phyloP scores from a whole-genome alignment of 2,113 vertebrate species.

The Spea bombifrons region DNA sequence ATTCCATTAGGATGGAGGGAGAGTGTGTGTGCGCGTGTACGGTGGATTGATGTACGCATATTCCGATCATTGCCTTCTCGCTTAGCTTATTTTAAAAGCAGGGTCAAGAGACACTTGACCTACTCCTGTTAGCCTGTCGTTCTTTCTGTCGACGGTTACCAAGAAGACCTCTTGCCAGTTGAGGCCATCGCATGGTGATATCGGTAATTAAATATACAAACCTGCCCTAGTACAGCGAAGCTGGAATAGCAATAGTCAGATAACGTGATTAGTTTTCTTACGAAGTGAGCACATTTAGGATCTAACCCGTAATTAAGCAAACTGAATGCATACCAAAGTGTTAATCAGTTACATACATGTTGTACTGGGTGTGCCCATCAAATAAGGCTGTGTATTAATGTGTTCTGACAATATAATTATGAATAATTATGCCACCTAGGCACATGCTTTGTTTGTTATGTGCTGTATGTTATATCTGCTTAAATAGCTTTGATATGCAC shows the following conservation, averaged over 20 bases:
- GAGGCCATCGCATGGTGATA: not conserved
- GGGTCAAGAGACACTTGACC: conserved; percentile 19
- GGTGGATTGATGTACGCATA: conserved; percentile 3
- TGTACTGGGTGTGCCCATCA: conserved; percentile 23
- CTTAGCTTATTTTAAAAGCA: conserved; percentile 20
- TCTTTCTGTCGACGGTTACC: not conserved
- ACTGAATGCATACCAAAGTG: conserved; percentile 31
- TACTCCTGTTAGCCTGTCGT: not conserved
- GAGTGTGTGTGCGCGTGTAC: not conserved
- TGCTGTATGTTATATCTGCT: not conserved
- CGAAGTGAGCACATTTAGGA: not conserved
- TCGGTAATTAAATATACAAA: not conserved
- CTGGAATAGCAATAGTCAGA: not conserved
- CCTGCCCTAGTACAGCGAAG: not conserved
- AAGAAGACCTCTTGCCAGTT: not conserved
- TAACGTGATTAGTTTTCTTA: not conserved
- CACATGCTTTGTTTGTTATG: conserved; percentile 24
- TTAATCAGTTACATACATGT: conserved; percentile 14
- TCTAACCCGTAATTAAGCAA: conserved; percentile 29
- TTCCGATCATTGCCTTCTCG: conserved; percentile 15
- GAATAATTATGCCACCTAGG: conserved; percentile 31
- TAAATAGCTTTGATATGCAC: not conserved
- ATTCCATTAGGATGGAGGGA: not conserved
- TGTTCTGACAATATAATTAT: conserved; percentile 40
- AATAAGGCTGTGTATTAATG: conserved; percentile 29